Evolutionary conservation across 2,888 invertebrate genomes (phyloP), one percentile per base, ranked within the genome.

Genomic region (Sisyra terminalis): DNA sequence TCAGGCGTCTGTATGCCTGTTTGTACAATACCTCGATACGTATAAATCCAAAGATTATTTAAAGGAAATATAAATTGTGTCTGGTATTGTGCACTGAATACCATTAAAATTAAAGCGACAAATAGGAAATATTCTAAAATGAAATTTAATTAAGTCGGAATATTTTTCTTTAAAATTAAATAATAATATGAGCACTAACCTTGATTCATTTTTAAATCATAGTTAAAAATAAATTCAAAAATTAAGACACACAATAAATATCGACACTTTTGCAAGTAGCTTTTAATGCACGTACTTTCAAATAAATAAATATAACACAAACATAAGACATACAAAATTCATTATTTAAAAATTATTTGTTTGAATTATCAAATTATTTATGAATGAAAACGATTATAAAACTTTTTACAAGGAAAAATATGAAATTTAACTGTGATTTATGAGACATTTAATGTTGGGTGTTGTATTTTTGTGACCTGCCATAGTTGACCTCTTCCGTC

Each of bases 11-110:
- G 14, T n/a, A 43, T 34, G n/a, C 46, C 46, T 9, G 45, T 43
- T 7, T 39, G 32, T 14, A 45, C 35, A 9, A 42, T 7, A 7
- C 35, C 46, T 36, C 45, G 40, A 31, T 46, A 46, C 4, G 43
- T 43, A 31, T 46, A 46, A 10, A 24, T 40, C 38, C 40, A 46
- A 16, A 39, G 39, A 29, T 37, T 39, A 29, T 43, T 44, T 34
- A 36, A 39, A 2, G 46, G 46, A 18, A 44, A 46, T 36, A 46
- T n/a, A n/a, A 15, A 35, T 35, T 24, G 24, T 3, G 24, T 24
- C 7, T 7, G 24, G 24, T 24, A 24, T 24, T 24, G 24, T 7
- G 3, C 5, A 24, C 3, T 24, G 7, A 24, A 24, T 24, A 24
- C 24, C 24, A 24, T 32, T 32, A 32, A 32, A 32, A n/a, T 38